These are phyloP conservation scores for Tursiops truncatus DNA, from an alignment of 2,113 vertebrate genomes.

Conservation along the genomic window DNA sequence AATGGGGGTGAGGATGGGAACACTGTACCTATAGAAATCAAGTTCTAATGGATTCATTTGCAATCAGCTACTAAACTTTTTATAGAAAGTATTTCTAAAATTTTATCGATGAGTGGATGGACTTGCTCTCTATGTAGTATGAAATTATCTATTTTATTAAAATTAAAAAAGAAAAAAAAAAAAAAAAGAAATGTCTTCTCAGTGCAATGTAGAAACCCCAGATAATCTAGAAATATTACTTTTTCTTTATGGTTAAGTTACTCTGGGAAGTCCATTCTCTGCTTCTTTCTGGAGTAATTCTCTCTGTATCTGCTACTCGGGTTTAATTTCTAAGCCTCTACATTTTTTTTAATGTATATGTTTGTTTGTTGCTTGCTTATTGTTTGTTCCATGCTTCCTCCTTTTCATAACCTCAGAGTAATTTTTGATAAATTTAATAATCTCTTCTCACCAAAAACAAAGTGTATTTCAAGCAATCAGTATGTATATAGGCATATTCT, in stretches of 20 bases:
- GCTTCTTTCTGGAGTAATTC: background rate
- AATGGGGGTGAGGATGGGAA: constrained; percentile 48
- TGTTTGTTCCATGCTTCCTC: background rate
- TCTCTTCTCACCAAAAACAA: background rate
- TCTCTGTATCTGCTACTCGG: background rate
- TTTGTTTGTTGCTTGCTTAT: background rate
- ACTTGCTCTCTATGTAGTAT: constrained; percentile 73
- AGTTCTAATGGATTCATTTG: constrained; percentile 60
- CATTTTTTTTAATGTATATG: background rate
- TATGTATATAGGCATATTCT: background rate
- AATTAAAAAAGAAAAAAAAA: constrained; percentile 69
- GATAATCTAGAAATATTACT: background rate
- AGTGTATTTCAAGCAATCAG: background rate
- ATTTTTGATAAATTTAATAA: background rate
- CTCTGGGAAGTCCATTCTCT: background rate
- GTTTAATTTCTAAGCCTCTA: background rate
- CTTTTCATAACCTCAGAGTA: background rate
- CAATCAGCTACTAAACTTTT: constrained; percentile 69
- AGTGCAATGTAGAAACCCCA: background rate
- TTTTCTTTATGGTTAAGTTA: background rate
- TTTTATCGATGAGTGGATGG: constrained; percentile 69
- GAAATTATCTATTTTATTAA: constrained; percentile 80
- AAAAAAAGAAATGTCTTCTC: no score
- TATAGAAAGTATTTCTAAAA: constrained; percentile 77
- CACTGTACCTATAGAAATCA: constrained; percentile 59